Evolutionary conservation across 2,888 invertebrate species (phyloP).

Genomic region (Drosophila eohydei): DNA sequence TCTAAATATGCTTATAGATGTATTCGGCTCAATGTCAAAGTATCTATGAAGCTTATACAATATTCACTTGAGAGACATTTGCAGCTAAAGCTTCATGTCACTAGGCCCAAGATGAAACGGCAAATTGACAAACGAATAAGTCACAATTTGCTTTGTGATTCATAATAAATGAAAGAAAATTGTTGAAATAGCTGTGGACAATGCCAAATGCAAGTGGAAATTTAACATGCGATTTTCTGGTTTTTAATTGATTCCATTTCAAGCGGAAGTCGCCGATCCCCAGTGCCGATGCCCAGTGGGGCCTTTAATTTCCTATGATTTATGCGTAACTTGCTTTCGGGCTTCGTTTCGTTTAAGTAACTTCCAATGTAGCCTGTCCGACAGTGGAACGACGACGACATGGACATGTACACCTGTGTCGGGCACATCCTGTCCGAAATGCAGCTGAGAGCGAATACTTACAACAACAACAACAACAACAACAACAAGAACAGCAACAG

Average conservation of each 20-base stretch:
- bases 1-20: too few species aligned
- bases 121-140: not conserved
- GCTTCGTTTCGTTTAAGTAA: slow-evolving; percentile 52
- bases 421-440: slow-evolving; percentile 71
- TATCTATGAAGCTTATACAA: too few species aligned
- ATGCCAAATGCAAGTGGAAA: not conserved
- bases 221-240: slow-evolving; percentile 10
- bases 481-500: slow-evolving; percentile 8
- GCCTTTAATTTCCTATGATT: slow-evolving; percentile 73
- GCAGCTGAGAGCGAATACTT: slow-evolving; percentile 21
- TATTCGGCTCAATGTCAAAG: too few species aligned
- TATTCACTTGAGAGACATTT: too few species aligned
- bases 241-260: slow-evolving; percentile 49
- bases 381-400: slow-evolving; percentile 14
- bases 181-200: not conserved
- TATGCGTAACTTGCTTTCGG: slow-evolving; percentile 59
- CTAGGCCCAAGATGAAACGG: not conserved
- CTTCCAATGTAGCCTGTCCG: slow-evolving; percentile 52
- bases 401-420: slow-evolving; percentile 74
- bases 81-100: not conserved
- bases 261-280: slow-evolving; percentile 41
- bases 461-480: slow-evolving; percentile 10
- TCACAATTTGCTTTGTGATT: not conserved
- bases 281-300: slow-evolving; percentile 11
- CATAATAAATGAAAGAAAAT: not conserved